These are phyloP conservation scores for Sebastes nivosus DNA, from an alignment of 2,797 vertebrate species.

Conservation along the genomic window DNA sequence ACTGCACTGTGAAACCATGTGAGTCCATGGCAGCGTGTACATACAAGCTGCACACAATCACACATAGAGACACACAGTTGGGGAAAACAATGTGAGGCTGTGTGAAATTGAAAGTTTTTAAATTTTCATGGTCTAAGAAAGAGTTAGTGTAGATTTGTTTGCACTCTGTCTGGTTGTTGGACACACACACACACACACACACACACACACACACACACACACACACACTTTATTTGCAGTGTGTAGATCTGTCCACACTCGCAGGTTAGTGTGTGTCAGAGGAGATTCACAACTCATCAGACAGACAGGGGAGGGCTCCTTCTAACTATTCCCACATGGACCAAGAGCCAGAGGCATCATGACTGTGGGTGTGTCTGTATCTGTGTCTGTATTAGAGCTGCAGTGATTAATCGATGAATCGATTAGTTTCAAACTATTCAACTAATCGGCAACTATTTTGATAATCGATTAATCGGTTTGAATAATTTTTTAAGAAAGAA, in stretches of 20 bases:
- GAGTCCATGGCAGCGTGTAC: constrained; percentile 73
- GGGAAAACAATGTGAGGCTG: neutral
- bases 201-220: neutral
- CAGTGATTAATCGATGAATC: neutral
- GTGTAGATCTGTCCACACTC: constrained; percentile 49
- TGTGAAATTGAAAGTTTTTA: constrained; percentile 16
- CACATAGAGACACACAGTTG: neutral
- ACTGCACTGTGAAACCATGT: constrained; percentile 94
- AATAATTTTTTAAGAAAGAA: no score
- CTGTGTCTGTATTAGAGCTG: neutral
- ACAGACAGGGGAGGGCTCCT: constrained; percentile 18
- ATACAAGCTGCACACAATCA: neutral
- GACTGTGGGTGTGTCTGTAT: neutral
- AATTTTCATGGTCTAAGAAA: neutral
- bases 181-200: neutral
- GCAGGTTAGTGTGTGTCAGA: constrained; percentile 47
- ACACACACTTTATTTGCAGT: constrained; percentile 16
- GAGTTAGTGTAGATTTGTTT: constrained; percentile 1
- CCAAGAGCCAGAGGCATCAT: constrained; percentile 11
- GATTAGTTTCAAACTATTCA: no score
- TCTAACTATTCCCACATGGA: constrained; percentile 53
- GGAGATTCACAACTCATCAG: constrained; percentile 59
- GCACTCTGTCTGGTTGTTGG: neutral
- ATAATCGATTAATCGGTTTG: no score
- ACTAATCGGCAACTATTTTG: no score